Evolutionary conservation across 2,797 vertebrate genomes (phyloP).

Genomic region (Petrocephalus sullivani): DNA sequence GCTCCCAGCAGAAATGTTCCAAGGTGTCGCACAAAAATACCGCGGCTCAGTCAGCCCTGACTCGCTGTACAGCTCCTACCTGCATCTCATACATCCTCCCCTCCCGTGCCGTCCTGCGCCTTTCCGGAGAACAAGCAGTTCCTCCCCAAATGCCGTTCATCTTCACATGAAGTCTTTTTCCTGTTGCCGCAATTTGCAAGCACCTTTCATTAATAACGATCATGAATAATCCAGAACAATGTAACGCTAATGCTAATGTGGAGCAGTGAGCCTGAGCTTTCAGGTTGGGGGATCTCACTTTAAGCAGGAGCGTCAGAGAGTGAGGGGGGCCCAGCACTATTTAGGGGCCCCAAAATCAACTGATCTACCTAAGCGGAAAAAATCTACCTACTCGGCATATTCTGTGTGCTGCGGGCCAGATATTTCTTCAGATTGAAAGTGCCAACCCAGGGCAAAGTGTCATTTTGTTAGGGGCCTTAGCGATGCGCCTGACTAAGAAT

Average conservation of each 20-base stretch:
- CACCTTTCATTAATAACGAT: neutral
- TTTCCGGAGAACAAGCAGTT: neutral
- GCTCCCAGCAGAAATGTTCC: neutral
- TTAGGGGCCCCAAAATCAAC: neutral
- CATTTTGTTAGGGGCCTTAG: neutral
- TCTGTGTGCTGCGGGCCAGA: neutral
- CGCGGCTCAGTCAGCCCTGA: neutral
- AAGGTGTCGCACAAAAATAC: neutral
- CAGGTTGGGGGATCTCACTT: neutral
- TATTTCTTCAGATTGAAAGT: neutral
- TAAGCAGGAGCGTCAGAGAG: neutral
- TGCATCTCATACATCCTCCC: neutral
- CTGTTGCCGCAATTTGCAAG: neutral
- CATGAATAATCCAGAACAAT: conserved; percentile 9
- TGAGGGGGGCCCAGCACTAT: neutral
- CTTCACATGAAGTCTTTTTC: neutral
- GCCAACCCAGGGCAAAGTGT: neutral
- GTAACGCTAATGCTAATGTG: neutral
- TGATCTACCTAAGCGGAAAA: neutral
- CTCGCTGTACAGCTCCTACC: neutral
- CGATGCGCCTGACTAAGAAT: neutral
- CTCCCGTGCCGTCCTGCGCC: neutral
- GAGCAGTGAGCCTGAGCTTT: neutral
- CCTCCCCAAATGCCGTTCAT: neutral
- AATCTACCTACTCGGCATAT: neutral